phyloP scores from a whole-genome alignment of 2,888 invertebrate genomes.

The Stenoptilia bipunctidactyla region DNA sequence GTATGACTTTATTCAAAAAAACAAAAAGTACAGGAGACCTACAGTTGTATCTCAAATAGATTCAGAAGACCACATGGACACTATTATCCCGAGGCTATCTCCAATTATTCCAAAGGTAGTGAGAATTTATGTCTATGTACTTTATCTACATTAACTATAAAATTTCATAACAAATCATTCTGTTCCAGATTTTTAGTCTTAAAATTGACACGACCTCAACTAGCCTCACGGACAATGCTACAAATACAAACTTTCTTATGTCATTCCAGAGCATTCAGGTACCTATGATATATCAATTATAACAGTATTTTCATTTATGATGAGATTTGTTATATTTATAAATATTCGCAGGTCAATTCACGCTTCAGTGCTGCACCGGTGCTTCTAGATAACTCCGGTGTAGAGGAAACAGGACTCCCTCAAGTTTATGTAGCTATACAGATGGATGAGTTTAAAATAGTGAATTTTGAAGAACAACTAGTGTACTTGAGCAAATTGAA shows the following conservation, averaged over 20 bases:
- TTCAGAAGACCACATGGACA: constrained; percentile 33
- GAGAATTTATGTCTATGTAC: no score
- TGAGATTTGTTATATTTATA: no score
- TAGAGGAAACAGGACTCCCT: constrained; percentile 42
- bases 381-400: constrained; percentile 24
- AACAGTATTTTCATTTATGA: no score
- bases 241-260: constrained; percentile 78
- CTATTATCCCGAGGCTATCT: constrained; percentile 75
- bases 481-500: constrained; percentile 55
- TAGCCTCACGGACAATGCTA: constrained; percentile 76
- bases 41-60: constrained; percentile 13
- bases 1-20: constrained; percentile 58
- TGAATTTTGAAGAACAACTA: constrained; percentile 68
- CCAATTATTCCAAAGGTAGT: constrained; percentile 85
- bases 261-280: constrained; percentile 76
- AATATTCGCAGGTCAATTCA: constrained; percentile 59
- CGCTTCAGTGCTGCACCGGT: constrained; percentile 66
- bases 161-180: not conserved
- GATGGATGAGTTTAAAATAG: constrained; percentile 74
- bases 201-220: constrained; percentile 80
- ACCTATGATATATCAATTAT: no score
- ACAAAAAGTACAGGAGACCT: constrained; percentile 27
- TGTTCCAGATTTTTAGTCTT: constrained; percentile 76
- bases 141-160: no score
- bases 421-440: constrained; percentile 75